phyloP scores from a whole-genome alignment of 2,113 vertebrate genomes.

The Rostratula benghalensis region DNA sequence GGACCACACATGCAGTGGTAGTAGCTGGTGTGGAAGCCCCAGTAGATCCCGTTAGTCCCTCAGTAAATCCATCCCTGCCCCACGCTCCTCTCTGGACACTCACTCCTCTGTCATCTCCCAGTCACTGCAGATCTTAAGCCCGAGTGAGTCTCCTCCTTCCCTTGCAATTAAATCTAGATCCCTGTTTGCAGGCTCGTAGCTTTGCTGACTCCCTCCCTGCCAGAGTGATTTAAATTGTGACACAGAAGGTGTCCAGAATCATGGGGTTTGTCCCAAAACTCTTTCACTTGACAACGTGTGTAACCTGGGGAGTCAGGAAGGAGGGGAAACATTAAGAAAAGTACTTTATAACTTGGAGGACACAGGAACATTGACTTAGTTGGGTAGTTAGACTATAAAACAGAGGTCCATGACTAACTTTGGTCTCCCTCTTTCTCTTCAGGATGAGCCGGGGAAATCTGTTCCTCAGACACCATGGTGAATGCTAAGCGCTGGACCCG shows the following conservation, averaged over 20 bases:
- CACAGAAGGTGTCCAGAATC: not conserved
- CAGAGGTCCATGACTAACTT: not conserved
- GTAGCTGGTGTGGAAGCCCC: not conserved
- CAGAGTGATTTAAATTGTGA: not conserved
- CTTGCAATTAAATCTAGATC: conserved; percentile 14
- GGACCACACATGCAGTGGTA: accelerated
- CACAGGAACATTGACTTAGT: not conserved
- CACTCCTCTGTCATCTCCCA: not conserved
- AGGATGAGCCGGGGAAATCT: not conserved
- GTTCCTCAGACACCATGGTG: not conserved
- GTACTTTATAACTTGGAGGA: not conserved
- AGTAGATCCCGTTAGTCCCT: not conserved
- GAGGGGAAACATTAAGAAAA: not conserved
- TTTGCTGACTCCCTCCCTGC: not conserved
- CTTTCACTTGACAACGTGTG: accelerated
- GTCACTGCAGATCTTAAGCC: not conserved
- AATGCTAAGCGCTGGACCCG: not conserved
- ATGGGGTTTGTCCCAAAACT: not conserved
- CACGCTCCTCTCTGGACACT: accelerated
- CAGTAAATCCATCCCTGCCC: not conserved
- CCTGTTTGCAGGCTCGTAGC: not conserved
- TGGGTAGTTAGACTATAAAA: not conserved
- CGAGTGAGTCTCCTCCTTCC: not conserved
- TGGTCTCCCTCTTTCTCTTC: not conserved
- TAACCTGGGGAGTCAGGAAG: not conserved